Conservation (phyloP, 1,140 invertebrate genomes). For the Drosophila kepulauana region DNA sequence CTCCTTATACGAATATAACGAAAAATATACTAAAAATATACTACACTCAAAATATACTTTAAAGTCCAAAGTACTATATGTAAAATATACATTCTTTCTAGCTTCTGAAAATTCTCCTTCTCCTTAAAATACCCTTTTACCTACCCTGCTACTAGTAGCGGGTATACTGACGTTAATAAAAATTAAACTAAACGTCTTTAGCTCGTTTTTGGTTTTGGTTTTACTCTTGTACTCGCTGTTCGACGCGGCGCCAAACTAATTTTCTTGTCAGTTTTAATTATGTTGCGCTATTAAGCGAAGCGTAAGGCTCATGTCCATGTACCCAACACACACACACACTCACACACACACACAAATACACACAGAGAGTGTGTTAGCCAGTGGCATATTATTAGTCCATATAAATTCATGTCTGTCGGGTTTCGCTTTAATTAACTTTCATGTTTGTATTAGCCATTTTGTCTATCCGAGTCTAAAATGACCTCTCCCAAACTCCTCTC, state of each 20-base stretch:
- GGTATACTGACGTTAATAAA: conserved; percentile 46
- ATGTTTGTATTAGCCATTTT: conserved; percentile 77
- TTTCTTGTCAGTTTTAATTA: conserved; percentile 83
- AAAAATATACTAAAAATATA: too few relatives aligned
- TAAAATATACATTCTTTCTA: too few relatives aligned
- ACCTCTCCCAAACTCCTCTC: conserved; percentile 11
- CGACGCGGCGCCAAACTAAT: conserved; percentile 64
- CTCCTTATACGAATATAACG: too few relatives aligned
- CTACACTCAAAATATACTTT: too few relatives aligned
- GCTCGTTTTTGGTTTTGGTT: conserved; percentile 13
- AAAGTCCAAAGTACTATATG: too few relatives aligned
- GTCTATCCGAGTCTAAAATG: conserved; percentile 58
- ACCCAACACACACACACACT: neutral
- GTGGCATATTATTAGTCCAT: conserved; percentile 79
- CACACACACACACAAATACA: neutral
- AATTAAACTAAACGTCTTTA: conserved; percentile 58
- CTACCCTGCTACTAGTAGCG: too few relatives aligned
- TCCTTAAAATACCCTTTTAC: too few relatives aligned
- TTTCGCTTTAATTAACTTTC: conserved; percentile 83
- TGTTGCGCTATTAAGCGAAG: conserved; percentile 69
- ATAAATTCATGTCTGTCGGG: conserved; percentile 81
- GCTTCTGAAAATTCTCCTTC: too few relatives aligned
- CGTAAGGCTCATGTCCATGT: conserved; percentile 50
- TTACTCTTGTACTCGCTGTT: conserved; percentile 30
- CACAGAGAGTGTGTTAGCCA: conserved; percentile 26